These are phyloP conservation scores for Corapipo altera DNA, from an alignment of 2,113 vertebrate genomes.

Conservation along the genomic window DNA sequence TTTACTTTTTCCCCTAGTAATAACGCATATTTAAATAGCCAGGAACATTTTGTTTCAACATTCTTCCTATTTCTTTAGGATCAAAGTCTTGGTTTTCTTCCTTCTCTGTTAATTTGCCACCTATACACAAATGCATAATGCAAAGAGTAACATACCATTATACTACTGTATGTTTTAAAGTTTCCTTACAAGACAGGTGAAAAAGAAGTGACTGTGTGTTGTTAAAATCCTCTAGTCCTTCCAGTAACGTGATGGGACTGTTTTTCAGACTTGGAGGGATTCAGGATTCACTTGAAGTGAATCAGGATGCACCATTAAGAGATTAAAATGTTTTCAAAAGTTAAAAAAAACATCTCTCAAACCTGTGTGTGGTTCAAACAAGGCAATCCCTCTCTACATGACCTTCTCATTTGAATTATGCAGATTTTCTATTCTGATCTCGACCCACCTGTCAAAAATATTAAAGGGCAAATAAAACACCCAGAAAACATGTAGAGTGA, in stretches of 20 bases:
- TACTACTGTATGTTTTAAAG: not conserved
- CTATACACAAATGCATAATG: not conserved
- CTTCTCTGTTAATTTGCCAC: not conserved
- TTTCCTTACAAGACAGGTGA: not conserved
- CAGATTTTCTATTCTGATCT: not conserved
- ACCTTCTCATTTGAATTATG: constrained; percentile 14
- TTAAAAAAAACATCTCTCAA: not conserved
- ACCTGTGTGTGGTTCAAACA: not conserved
- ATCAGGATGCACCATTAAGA: not conserved
- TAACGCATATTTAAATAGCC: not conserved
- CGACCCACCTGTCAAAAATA: not conserved
- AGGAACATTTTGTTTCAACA: not conserved
- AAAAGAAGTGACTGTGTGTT: not conserved
- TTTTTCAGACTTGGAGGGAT: not conserved
- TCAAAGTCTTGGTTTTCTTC: not conserved
- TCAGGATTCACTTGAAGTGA: not conserved
- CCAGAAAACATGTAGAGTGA: not conserved
- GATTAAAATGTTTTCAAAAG: not conserved
- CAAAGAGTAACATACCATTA: fast-evolving
- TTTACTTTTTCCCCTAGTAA: not conserved
- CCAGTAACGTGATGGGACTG: not conserved
- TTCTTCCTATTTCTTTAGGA: not conserved
- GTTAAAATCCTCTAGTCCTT: not conserved
- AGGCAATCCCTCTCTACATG: not conserved
- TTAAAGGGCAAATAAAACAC: not conserved